Conservation (phyloP, 2,113 vertebrate species). For the Laticauda colubrina region DNA sequence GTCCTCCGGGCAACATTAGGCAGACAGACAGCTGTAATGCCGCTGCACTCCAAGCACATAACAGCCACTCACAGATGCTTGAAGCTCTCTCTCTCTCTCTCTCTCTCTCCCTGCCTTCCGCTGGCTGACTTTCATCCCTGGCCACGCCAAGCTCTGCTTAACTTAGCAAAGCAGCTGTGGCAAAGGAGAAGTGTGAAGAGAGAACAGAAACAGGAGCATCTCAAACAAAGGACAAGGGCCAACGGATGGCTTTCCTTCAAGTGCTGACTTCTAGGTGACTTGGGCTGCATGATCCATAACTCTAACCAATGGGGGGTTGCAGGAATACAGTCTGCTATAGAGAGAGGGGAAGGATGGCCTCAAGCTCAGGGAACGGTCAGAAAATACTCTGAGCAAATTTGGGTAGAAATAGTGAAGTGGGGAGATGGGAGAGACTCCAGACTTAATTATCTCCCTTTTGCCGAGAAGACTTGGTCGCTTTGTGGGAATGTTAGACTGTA, state of each 20-base stretch:
- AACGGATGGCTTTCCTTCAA: not conserved
- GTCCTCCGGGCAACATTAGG: conserved; percentile 41
- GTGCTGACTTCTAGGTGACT: not conserved
- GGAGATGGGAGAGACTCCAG: not conserved
- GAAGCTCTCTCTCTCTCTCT: conserved; percentile 12
- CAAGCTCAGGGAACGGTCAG: not conserved
- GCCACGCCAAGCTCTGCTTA: conserved; percentile 24
- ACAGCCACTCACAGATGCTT: conserved; percentile 34
- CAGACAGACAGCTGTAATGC: conserved; percentile 35
- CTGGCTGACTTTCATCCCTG: conserved; percentile 38
- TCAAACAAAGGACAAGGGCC: not conserved
- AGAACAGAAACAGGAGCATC: conserved; percentile 27
- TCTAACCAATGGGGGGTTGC: not conserved
- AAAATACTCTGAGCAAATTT: not conserved
- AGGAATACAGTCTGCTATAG: not conserved
- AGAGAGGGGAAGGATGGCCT: not conserved
- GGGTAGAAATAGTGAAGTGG: not conserved
- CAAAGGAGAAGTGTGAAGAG: conserved; percentile 19
- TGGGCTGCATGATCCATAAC: not conserved
- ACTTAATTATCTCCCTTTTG: not conserved
- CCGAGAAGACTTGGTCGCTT: not conserved
- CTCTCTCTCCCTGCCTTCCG: conserved; percentile 3
- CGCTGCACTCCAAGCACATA: conserved; percentile 30
- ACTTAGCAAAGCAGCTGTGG: conserved; percentile 37
- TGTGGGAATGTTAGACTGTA: not conserved